A percentile compares a stretch with the other conserved stretches of the same genome.
Conservation (phyloP, 2,797 vertebrate genomes). For the Sebastes hubbsi region DNA sequence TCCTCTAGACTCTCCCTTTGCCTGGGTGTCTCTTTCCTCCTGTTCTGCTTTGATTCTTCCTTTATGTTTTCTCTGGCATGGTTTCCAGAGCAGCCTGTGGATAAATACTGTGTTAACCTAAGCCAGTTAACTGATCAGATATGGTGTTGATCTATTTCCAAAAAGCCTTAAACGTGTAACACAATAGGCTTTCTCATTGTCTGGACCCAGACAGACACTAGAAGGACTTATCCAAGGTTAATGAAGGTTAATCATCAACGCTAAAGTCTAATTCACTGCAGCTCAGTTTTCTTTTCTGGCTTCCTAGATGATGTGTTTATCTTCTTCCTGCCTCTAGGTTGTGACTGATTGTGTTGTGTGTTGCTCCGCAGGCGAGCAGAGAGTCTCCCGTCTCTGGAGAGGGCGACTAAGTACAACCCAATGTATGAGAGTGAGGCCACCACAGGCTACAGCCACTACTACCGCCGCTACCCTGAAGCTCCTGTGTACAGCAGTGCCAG, state of each 20-base stretch:
- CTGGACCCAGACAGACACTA: conserved; percentile 3
- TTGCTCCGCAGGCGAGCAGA: conserved; percentile 80
- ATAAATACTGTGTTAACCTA: conserved; percentile 30
- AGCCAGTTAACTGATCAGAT: conserved; percentile 42
- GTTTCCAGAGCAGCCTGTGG: not conserved
- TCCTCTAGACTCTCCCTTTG: not conserved
- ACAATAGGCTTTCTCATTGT: conserved; percentile 6
- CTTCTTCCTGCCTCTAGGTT: not conserved
- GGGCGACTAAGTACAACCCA: conserved; percentile 92
- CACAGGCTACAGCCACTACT: conserved; percentile 88
- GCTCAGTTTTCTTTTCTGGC: not conserved
- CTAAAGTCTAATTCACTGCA: not conserved
- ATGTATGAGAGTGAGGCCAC: conserved; percentile 89
- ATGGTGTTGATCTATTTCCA: conserved; percentile 38
- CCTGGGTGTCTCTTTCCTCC: not conserved
- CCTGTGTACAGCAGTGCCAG: conserved; percentile 87
- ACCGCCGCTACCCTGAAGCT: conserved; percentile 85
- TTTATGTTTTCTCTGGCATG: not conserved
- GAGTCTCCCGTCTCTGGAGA: conserved; percentile 89
- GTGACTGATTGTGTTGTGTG: not conserved
- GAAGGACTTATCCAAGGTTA: conserved; percentile 15
- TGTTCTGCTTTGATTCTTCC: not conserved
- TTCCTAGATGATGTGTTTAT: not conserved
- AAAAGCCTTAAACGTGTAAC: conserved; percentile 24
- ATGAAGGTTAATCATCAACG: conserved; percentile 17